Percentiles rank a stretch among this genome's conserved stretches.
These are phyloP conservation scores for Microctenopoma lineatum DNA, from an alignment of 2,797 vertebrate genomes.

Conservation along the genomic window DNA sequence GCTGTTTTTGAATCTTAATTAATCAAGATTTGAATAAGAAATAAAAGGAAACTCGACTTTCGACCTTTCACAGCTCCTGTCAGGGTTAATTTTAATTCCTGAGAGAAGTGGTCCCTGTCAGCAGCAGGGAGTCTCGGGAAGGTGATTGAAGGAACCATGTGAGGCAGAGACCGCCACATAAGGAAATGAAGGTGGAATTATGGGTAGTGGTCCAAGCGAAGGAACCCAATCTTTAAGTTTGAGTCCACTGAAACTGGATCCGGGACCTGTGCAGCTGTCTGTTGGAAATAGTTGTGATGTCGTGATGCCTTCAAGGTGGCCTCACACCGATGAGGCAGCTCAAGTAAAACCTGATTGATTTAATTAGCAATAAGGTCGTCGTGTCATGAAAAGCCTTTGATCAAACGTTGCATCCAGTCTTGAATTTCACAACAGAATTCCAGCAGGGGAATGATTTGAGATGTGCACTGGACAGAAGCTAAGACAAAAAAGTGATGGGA, in stretches of 20 bases:
- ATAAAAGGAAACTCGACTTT: conserved; percentile 1
- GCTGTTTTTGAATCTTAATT: neutral
- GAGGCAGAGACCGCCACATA: conserved; percentile 70
- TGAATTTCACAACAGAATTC: neutral
- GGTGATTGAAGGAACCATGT: conserved; percentile 76
- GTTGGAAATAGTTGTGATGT: conserved; percentile 69
- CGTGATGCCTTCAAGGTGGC: conserved; percentile 33
- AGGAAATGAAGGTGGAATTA: conserved; percentile 77
- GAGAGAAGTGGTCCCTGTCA: conserved; percentile 39
- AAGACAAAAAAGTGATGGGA: conserved; percentile 37
- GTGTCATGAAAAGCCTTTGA: conserved; percentile 19
- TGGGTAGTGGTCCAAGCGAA: conserved; percentile 77
- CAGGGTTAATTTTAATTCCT: conserved; percentile 59
- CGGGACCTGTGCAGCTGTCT: conserved; percentile 79
- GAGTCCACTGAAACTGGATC: conserved; percentile 76
- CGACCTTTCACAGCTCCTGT: conserved; percentile 16
- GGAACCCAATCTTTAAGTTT: conserved; percentile 76
- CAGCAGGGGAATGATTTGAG: neutral
- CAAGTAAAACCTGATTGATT: conserved; percentile 34
- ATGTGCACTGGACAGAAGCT: neutral
- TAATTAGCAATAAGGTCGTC: conserved; percentile 3
- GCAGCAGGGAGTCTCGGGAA: conserved; percentile 35
- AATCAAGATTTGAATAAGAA: conserved; percentile 2
- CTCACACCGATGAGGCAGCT: conserved; percentile 45
- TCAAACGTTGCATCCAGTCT: neutral